Conservation (phyloP, 2,888 invertebrate species). For the Drosophila hawaiiensis region DNA sequence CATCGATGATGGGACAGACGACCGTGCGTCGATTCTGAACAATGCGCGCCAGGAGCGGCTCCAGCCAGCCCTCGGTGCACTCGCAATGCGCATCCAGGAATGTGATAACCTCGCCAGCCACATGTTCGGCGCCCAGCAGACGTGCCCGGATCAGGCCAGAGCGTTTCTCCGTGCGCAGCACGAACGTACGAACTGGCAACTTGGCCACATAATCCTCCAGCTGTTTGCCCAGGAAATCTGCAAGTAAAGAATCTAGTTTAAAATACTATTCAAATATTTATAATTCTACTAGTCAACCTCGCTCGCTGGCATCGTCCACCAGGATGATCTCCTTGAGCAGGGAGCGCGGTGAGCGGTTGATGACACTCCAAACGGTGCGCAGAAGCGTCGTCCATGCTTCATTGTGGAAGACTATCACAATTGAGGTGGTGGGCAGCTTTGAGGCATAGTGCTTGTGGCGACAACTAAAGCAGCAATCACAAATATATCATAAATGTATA, state of each 20-base stretch:
- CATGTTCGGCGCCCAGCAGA: slow-evolving; percentile 96
- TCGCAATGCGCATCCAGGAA: slow-evolving; percentile 86
- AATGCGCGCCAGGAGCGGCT: slow-evolving; percentile 96
- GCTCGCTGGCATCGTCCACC: slow-evolving; percentile 98
- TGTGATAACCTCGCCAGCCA: slow-evolving; percentile 87
- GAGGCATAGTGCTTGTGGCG: slow-evolving; percentile 91
- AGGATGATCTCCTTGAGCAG: slow-evolving; percentile 97
- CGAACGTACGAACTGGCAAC: slow-evolving; percentile 93
- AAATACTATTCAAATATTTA: neutral
- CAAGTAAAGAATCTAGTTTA: slow-evolving; percentile 57
- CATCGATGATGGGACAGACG: slow-evolving; percentile 99
- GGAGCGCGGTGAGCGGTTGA: slow-evolving; percentile 95
- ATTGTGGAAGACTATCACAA: slow-evolving; percentile 99
- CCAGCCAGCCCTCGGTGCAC: slow-evolving; percentile 98
- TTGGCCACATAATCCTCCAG: slow-evolving; percentile 95
- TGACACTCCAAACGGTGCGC: slow-evolving; percentile 98
- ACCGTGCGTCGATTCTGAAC: slow-evolving; percentile 96
- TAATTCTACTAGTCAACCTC: slow-evolving; percentile 88
- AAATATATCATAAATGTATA: neutral
- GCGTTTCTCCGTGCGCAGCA: slow-evolving; percentile 95
- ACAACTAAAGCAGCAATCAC: slow-evolving; percentile 87
- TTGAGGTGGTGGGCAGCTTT: slow-evolving; percentile 95
- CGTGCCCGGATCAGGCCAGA: slow-evolving; percentile 98
- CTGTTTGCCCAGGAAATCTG: slow-evolving; percentile 95
- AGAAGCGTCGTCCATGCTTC: slow-evolving; percentile 99